Base-by-base conservation (phyloP, 2,888 invertebrate genomes). In the Danaus chrysippus region DNA sequence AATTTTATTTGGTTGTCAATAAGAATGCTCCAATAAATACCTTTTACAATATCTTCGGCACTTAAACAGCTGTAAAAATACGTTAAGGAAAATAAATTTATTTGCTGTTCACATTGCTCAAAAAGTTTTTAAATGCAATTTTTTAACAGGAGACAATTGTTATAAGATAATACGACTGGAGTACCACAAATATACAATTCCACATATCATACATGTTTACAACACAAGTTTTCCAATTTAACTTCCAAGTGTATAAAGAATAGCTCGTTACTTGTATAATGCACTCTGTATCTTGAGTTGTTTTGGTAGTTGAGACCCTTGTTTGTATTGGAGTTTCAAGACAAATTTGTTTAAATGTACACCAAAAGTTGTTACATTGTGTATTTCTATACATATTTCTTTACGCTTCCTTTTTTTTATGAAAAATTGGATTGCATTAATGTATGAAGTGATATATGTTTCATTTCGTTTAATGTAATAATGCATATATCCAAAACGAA, bases 161-260 rank as follows among this genome's bases (percentile, higher is more conserved):
- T 49, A 11, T n/a, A 49, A 49, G 49, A 49, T 49, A 11, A 11
- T 10, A 3, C 17, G 49, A 6, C 49, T 17, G 15, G 17, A 17
- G 17, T 49, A 8, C 17, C 9, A n/a, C 46, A 13, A 46, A 46
- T 46, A 46, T 46, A 46, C 46, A 46, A 13, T 46, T 49, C 17
- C 17, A 17, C 17, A 17, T 49, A 49, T 17, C 49, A 34, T 19
- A 53, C 42, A 61, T 61, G 52, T 17, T 56, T 52, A 41, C 56
- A 19, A 52, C 56, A 58, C 59, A 62, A 66, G 61, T 66, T 66
- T 64, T 64, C 59, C 66, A 66, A 66, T 66, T 64, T 59, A 66
- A 64, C 66, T 66, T 64, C 57, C 44, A 63, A 59, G 59, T 56
- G 56, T 54, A 59, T 56, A 63, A 59, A 59, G 59, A 63, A 59